Percentiles rank a stretch among this genome's conserved stretches.
These are phyloP conservation scores for Euphydryas editha DNA, from an alignment of 2,888 invertebrate species.

Conservation along the genomic window DNA sequence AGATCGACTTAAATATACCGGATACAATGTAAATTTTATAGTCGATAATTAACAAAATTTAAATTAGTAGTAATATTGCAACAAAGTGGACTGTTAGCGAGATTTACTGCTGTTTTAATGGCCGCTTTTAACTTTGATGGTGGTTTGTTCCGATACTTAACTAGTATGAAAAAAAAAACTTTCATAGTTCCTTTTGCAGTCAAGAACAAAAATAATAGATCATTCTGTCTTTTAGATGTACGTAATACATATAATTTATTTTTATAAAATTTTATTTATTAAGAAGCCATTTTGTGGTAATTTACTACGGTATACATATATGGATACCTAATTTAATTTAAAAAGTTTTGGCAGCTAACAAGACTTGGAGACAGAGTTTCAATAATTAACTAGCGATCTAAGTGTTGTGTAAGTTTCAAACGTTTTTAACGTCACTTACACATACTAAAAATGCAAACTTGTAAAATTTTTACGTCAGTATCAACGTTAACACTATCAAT, in stretches of 20 bases:
- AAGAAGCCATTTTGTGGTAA: too few relatives aligned
- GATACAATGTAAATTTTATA: constrained; percentile 35
- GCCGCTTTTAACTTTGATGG: constrained; percentile 58
- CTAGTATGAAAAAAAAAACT: constrained; percentile 40
- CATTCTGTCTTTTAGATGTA: neutral
- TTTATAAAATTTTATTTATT: neutral
- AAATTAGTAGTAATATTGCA: constrained; percentile 48
- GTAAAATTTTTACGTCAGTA: too few relatives aligned
- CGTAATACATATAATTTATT: too few relatives aligned
- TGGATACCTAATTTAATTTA: too few relatives aligned
- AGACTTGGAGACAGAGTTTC: too few relatives aligned
- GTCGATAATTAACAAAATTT: constrained; percentile 42
- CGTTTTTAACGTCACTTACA: too few relatives aligned
- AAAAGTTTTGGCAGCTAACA: too few relatives aligned
- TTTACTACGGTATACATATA: too few relatives aligned
- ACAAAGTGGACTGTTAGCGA: constrained; percentile 53
- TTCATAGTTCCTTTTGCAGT: constrained; percentile 19
- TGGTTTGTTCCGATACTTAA: constrained; percentile 57
- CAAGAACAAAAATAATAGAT: constrained; percentile 33
- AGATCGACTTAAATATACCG: constrained; percentile 12
- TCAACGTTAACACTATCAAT: too few relatives aligned
- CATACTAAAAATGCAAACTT: too few relatives aligned
- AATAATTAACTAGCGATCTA: too few relatives aligned
- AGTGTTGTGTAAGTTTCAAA: too few relatives aligned
- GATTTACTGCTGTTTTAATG: constrained; percentile 61